Base-by-base conservation (phyloP, 2,888 invertebrate genomes). In the Escarpia spicata region DNA sequence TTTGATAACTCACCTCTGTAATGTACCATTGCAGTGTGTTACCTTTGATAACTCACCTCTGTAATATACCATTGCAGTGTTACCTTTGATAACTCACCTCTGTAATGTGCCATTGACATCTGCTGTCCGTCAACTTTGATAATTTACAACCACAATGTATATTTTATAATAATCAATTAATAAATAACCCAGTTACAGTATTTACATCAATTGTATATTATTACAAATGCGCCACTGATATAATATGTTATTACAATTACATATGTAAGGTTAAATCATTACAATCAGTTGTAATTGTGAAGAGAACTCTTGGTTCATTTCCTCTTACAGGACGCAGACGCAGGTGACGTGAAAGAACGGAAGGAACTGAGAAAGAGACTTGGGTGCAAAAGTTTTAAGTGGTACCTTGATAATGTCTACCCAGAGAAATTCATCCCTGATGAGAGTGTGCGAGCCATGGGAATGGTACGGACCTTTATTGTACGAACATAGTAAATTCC, bases 391-490 rank as follows among this genome's bases (percentile, higher is more conserved):
- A 97, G 97, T 95, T 99, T 99, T 97, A 98, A 98, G 95, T 99
- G 99, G 99, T 99, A 98, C 97, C 97, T 99, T 94, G 97, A 98
- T 93, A 98, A 98, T 96, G 97, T 99, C 8, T 98, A 98, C 96
- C 98, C 98, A 43, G 98, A 98, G 96, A 99, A 99, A 97, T 99
- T 98, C 96, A 97, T 99, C 92, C 98, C 98, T 0, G 98, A 98
- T 91, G 97, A 98, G 95, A 26, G 26, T 26, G 98, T 98, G 0
- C 96, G 97, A 92, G 98, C 97, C 0, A 98, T 97, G 96, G 99
- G 99, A 89, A 94, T 93, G 93, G 94, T 94, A 52, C 91, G 92
- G 31, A 26, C 2, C 75, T 26, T 19, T 75, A 26, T 75, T 26
- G 6, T 75, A 75, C 75, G 26, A 4, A 75, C 75, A 52, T 52